Conservation (phyloP, 2,797 vertebrate species). For the Thamnophis elegans region DNA sequence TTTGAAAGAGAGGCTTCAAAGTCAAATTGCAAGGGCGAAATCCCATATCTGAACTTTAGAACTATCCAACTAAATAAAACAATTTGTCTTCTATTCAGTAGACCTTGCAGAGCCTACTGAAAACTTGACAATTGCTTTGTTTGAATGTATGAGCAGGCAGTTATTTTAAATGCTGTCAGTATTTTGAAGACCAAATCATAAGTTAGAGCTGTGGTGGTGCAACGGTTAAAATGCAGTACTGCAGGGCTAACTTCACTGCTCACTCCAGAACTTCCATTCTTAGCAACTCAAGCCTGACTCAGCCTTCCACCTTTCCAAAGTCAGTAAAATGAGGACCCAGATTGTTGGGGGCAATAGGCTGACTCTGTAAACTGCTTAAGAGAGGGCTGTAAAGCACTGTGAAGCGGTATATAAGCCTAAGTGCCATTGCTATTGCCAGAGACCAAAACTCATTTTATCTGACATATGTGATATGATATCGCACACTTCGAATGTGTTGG, state of each 20-base stretch:
- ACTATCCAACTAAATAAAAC: neutral
- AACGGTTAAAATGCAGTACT: neutral
- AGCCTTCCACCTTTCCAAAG: neutral
- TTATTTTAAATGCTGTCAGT: neutral
- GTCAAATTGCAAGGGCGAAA: neutral
- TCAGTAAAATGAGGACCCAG: neutral
- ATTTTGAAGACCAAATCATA: neutral
- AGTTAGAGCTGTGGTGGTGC: neutral
- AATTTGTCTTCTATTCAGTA: neutral
- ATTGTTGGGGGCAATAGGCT: neutral
- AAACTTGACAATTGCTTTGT: neutral
- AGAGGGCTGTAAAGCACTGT: neutral
- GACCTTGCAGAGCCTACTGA: neutral
- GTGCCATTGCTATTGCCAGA: too few relatives aligned
- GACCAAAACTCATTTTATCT: neutral
- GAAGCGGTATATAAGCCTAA: neutral
- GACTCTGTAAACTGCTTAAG: neutral
- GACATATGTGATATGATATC: neutral
- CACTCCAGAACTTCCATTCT: neutral
- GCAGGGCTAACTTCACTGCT: too few relatives aligned
- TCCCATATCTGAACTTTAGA: neutral
- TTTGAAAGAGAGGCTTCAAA: neutral
- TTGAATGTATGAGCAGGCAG: neutral
- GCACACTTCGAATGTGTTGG: neutral
- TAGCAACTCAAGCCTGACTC: neutral